Conservation (phyloP, 2,888 invertebrate species). For the Athrips mouffetella region DNA sequence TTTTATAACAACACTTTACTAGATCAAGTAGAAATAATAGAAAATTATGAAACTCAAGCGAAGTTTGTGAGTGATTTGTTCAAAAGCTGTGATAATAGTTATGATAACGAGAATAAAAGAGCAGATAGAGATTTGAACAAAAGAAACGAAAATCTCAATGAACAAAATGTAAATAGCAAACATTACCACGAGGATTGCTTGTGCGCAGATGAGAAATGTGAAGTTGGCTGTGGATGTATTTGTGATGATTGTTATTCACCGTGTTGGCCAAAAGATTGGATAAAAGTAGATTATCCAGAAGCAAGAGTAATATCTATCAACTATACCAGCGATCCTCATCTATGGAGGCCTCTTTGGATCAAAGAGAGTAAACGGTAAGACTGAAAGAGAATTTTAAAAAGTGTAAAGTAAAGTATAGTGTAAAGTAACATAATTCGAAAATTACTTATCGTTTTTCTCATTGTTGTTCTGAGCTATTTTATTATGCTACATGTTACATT, state of each 20-base stretch:
- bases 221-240: slow-evolving; percentile 59
- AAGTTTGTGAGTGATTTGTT: slow-evolving; percentile 63
- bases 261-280: slow-evolving; percentile 94
- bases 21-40: slow-evolving; percentile 43
- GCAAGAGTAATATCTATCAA: slow-evolving; percentile 88
- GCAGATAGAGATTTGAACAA: slow-evolving; percentile 16
- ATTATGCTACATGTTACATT: too few species aligned
- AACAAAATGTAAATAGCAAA: not conserved
- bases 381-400: not conserved
- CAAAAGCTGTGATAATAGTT: slow-evolving; percentile 30
- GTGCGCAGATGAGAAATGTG: slow-evolving; percentile 40
- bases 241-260: slow-evolving; percentile 75
- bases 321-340: slow-evolving; percentile 87
- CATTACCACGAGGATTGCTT: slow-evolving; percentile 27
- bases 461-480: too few species aligned
- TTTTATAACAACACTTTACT: slow-evolving; percentile 57
- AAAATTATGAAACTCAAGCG: slow-evolving; percentile 59
- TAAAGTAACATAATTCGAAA: too few species aligned
- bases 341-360: slow-evolving; percentile 88
- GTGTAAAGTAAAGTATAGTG: not conserved
- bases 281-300: slow-evolving; percentile 86
- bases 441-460: too few species aligned
- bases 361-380: slow-evolving; percentile 80
- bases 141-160: slow-evolving; percentile 5
- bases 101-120: slow-evolving; percentile 12